Evolutionary conservation across 2,113 vertebrate genomes (phyloP), one percentile per base, ranked within the genome.

Genomic region (Lasiurus cinereus): DNA sequence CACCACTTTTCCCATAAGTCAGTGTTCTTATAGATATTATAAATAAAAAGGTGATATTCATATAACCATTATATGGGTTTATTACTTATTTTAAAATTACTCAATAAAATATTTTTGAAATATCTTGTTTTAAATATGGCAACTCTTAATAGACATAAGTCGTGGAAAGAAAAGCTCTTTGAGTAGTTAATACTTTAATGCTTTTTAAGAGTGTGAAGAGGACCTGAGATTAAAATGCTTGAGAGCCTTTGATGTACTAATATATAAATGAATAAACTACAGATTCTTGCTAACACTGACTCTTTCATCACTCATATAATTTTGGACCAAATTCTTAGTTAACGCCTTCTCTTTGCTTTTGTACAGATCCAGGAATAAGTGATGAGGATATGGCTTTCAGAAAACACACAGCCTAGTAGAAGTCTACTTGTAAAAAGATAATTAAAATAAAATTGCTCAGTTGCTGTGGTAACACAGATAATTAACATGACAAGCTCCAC

Each of bases 321-420:
- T 27, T 78, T 29, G 62, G 6, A 21, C 9, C 46, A 67, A 52
- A 77, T 56, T 67, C 13, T 82, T 72, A 21, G 16, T 52, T 7
- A 90, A 82, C 6, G 5, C 22, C 66, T 94, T 90, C 43, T 39
- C 27, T 90, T 76, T 89, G 15, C 24, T 74, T 74, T 88, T 62
- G 21, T 80, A 14, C 5, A 50, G 19, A 1, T 62, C 33, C 27
- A 9, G 3, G 29, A 62, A 31, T 14, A 94, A 89, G 39, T 46
- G 77, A 24, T 24, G 62, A 33, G 0, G 14, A 50, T 73, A 46
- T 2, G 62, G 12, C 16, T 88, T 94, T 94, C 15, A 43, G 21
- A 88, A 94, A 22, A 10, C 36, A 54, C 7, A 83, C 0, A 21
- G 33, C 72, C 9, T 73, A 13, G 52, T 85, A 70, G 5, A 73